Conservation (phyloP, 1,140 invertebrate species). For the Onthophagus taurus region DNA sequence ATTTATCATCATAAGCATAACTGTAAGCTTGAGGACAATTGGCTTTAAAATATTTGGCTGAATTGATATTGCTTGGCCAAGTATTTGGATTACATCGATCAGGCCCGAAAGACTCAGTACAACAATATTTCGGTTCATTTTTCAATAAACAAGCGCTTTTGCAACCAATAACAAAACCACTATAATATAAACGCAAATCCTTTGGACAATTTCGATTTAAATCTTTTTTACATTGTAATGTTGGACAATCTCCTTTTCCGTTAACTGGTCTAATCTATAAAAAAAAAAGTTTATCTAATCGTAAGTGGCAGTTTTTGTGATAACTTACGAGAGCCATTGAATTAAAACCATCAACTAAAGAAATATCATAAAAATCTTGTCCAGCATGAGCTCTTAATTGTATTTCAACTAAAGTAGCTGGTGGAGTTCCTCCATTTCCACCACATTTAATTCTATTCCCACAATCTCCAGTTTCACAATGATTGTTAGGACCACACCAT, state of each 20-base stretch:
- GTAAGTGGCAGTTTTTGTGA: too few species aligned
- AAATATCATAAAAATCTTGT: conserved; percentile 40
- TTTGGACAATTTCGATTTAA: conserved; percentile 34
- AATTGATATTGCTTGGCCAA: conserved; percentile 34
- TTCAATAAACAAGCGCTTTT: conserved; percentile 36
- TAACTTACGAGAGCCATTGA: conserved; percentile 25
- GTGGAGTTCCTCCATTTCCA: conserved; percentile 39
- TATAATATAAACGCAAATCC: conserved; percentile 29
- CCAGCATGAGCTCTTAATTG: conserved; percentile 33
- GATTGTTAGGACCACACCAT: conserved; percentile 27
- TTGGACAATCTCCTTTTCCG: conserved; percentile 29
- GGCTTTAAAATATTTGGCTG: conserved; percentile 41
- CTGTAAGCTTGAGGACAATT: conserved; percentile 40
- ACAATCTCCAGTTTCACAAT: conserved; percentile 40
- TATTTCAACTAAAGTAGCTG: conserved; percentile 40
- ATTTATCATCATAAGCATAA: conserved; percentile 39
- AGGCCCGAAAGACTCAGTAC: conserved; percentile 32
- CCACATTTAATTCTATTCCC: conserved; percentile 36
- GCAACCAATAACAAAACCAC: conserved; percentile 38
- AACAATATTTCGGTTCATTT: conserved; percentile 40
- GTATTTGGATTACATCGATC: conserved; percentile 34
- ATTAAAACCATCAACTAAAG: conserved; percentile 41
- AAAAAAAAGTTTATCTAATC: not conserved
- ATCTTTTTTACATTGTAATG: conserved; percentile 34
- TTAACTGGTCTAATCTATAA: conserved; percentile 27